Conservation (phyloP, 35 echinoderm and acorn worm genomes). For the Lytechinus pictus region DNA sequence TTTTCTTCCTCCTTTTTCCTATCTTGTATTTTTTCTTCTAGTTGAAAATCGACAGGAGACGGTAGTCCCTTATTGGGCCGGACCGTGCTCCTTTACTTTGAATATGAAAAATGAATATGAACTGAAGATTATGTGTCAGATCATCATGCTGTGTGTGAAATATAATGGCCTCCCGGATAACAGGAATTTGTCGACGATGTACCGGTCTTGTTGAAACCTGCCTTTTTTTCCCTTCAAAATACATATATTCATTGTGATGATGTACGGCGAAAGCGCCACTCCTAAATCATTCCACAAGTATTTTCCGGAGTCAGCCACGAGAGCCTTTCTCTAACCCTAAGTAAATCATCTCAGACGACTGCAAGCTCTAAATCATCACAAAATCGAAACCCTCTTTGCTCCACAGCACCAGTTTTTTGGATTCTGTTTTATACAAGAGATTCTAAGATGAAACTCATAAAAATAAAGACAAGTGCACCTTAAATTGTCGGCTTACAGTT, state of each 20-base stretch:
- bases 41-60: too few relatives aligned
- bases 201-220: neutral
- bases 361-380: slow-evolving; percentile 17
- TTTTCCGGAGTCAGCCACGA: neutral
- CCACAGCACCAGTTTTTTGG: too few relatives aligned
- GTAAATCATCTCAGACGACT: neutral
- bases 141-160: too few relatives aligned
- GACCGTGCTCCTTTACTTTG: too few relatives aligned
- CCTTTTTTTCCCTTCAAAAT: neutral
- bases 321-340: neutral
- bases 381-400: neutral
- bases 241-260: neutral
- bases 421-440: neutral
- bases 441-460: neutral
- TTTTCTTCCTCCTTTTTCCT: too few relatives aligned
- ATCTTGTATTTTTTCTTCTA: too few relatives aligned
- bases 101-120: too few relatives aligned
- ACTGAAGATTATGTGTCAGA: too few relatives aligned
- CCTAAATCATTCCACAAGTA: slow-evolving; percentile 12
- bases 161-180: too few relatives aligned
- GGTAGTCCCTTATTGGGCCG: too few relatives aligned
- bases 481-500: neutral
- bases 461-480: neutral
- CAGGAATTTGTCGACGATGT: neutral
- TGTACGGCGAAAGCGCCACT: neutral